These are phyloP conservation scores for Riparia riparia DNA, from an alignment of 2,113 vertebrate genomes.

Conservation along the genomic window DNA sequence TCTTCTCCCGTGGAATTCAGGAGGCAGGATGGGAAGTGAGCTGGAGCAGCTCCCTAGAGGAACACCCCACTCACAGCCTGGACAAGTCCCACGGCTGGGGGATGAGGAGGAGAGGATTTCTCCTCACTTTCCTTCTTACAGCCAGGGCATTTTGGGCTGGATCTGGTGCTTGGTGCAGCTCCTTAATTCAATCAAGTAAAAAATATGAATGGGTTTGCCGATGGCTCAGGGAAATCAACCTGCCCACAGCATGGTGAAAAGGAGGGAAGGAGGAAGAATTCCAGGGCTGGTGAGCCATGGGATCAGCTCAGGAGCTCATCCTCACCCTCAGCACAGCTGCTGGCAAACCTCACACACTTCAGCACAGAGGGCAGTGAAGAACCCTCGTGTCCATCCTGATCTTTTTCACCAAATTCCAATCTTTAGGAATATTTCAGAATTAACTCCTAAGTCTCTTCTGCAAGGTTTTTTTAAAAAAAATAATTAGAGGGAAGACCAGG, in stretches of 20 bases:
- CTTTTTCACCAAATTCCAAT: background rate
- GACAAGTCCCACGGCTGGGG: accelerated
- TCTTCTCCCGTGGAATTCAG: background rate
- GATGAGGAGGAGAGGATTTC: background rate
- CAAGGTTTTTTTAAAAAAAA: background rate
- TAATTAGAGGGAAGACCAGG: background rate
- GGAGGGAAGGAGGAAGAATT: background rate
- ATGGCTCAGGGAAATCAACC: background rate
- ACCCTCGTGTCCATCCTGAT: accelerated
- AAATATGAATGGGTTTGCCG: background rate
- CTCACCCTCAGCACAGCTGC: background rate
- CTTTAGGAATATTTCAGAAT: background rate
- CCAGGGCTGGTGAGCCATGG: background rate
- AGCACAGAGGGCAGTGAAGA: background rate
- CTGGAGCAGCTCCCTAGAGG: background rate
- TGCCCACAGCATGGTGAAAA: accelerated
- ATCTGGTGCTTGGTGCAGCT: background rate
- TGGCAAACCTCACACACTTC: background rate
- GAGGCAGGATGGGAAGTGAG: background rate
- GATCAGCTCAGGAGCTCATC: background rate
- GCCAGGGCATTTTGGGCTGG: background rate
- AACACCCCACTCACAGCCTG: background rate
- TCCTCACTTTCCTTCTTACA: background rate
- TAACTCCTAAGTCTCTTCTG: background rate
- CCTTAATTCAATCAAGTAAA: background rate